Conservation (phyloP, 2,888 invertebrate species). For the Galerucella nymphaeae region DNA sequence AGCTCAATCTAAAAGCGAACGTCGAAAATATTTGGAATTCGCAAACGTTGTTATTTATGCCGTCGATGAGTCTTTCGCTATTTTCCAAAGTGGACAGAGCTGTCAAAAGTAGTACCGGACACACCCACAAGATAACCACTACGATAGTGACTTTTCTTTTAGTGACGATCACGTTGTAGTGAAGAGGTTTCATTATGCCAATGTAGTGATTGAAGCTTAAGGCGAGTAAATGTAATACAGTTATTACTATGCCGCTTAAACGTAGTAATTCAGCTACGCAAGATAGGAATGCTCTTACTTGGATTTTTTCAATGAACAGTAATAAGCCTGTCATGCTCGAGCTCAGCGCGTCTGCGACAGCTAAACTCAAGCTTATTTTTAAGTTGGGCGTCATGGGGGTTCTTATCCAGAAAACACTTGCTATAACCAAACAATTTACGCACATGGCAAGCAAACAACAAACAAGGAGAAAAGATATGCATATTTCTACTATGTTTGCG, state of each 20-base stretch:
- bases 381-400: constrained; percentile 70
- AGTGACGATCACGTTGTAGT: constrained; percentile 72
- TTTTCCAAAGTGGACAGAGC: constrained; percentile 66
- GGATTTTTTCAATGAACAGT: constrained; percentile 37
- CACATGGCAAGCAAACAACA: constrained; percentile 68
- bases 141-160: constrained; percentile 66
- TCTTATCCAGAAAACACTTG: constrained; percentile 69
- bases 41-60: constrained; percentile 46
- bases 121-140: constrained; percentile 69
- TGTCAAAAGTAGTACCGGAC: constrained; percentile 61
- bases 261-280: constrained; percentile 65
- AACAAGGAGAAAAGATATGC: constrained; percentile 61
- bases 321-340: constrained; percentile 66
- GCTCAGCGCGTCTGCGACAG: constrained; percentile 70
- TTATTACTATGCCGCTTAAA: constrained; percentile 71
- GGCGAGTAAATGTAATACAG: constrained; percentile 72
- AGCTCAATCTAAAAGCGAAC: constrained; percentile 66
- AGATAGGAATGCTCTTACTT: constrained; percentile 39
- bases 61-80: constrained; percentile 62
- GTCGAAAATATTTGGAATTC: constrained; percentile 47
- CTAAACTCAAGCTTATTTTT: constrained; percentile 71
- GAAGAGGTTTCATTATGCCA: constrained; percentile 71
- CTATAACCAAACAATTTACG: constrained; percentile 69
- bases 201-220: constrained; percentile 76
- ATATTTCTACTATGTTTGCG: constrained; percentile 35